Base-by-base conservation (phyloP, 2,797 vertebrate genomes). In the Tapera naevia region DNA sequence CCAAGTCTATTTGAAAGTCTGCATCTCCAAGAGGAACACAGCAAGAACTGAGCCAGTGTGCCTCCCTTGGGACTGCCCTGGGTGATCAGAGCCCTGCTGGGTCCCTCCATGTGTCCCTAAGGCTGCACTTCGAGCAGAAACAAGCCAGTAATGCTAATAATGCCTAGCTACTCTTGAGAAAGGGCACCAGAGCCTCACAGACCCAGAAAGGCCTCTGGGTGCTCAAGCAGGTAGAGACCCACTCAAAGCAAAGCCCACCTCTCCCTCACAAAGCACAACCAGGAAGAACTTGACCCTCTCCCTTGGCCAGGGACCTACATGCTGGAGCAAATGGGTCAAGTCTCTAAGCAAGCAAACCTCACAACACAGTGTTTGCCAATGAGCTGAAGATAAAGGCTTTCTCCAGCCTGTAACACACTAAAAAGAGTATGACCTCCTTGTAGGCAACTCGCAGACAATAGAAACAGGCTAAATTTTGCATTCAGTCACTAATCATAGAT, bases 401-500 rank as follows among this genome's bases (percentile, higher is more conserved):
- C 57, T 67, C 60, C 83, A 46, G 23, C 37, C 65, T 35, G 3
- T 18, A 28, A 27, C 12, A 50, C 37, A 73, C 21, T 65, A 43
- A 62, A 62, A 91, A 43, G 27, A 39, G 45, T 50, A 61, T 2
- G 1, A 61, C 75, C 60, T 85, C 46, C 82, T 75, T 51, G 67
- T 54, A 94, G 54, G 54, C 58, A 65, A 67, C 78, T 35, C 10
- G 30, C 50, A 87, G 85, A 46, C 64, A 93, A 89, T 43, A 80
- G 60, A 87, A 65, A 87, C 18, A 84, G 71, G 64, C 51, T 84
- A 37, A 64, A 61, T 81, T 67, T 73, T 74, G 37, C 67, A 45
- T 91, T 93, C 10, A 24, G 19, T 82, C 86, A 80, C 87, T 91
- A 91, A 80, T 65, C 86, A 89, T 30, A 74, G 76, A 86, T 72